These are phyloP conservation scores for Falcunculus frontatus DNA, from an alignment of 2,113 vertebrate species.

Conservation along the genomic window DNA sequence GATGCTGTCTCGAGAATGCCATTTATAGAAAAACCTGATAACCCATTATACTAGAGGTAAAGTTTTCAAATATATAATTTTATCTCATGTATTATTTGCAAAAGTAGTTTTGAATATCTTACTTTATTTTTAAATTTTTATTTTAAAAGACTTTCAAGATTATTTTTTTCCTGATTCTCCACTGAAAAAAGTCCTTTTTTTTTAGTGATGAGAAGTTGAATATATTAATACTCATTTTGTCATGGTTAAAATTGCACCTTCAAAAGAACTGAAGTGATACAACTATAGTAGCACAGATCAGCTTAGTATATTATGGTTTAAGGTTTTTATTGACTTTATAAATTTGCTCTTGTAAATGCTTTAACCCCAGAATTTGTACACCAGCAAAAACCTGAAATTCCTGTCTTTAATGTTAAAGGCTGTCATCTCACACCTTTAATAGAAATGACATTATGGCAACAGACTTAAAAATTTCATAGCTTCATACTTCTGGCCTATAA, in stretches of 20 bases:
- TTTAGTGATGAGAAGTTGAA: background rate
- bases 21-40: background rate
- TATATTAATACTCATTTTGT: background rate
- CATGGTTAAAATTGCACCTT: background rate
- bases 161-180: background rate
- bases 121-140: background rate
- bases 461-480: background rate
- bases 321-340: background rate
- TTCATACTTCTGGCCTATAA: background rate
- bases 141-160: background rate
- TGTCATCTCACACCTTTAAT: background rate
- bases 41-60: background rate
- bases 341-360: background rate
- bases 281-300: background rate
- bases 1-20: background rate
- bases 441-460: background rate
- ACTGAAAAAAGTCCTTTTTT: background rate
- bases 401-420: background rate
- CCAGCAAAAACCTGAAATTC: background rate
- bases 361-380: fast-evolving
- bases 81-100: background rate
- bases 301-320: background rate
- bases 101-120: background rate
- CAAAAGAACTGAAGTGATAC: background rate
- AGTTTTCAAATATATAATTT: background rate